These are phyloP conservation scores for Rotaria macrura DNA, from an alignment of 2,888 invertebrate genomes.

Conservation along the genomic window DNA sequence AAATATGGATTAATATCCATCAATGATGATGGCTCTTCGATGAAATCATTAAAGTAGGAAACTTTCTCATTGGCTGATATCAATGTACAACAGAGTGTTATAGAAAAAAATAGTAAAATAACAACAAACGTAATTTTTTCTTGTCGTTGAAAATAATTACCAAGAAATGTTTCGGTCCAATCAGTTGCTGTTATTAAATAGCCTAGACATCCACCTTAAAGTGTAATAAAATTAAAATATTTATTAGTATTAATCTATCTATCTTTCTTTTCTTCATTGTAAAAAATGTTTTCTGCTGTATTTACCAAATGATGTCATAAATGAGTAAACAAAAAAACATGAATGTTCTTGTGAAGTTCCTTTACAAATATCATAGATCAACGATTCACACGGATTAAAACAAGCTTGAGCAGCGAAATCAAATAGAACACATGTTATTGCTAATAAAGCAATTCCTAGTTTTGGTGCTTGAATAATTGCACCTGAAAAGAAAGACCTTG, in stretches of 20 bases:
- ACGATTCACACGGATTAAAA: conserved; percentile 43
- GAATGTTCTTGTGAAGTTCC: conserved; percentile 36
- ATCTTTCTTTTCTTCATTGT: neutral
- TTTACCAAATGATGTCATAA: conserved; percentile 39
- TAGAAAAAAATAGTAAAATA: conserved; percentile 37
- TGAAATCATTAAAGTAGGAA: neutral
- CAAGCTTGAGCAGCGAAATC: conserved; percentile 37
- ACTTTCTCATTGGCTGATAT: conserved; percentile 38
- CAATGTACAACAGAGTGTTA: conserved; percentile 39
- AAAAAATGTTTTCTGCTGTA: neutral
- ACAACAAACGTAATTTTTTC: conserved; percentile 40
- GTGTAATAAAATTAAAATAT: neutral
- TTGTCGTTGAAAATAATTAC: conserved; percentile 36
- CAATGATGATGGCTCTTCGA: neutral
- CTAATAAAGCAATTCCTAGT: conserved; percentile 39
- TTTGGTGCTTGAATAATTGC: conserved; percentile 36
- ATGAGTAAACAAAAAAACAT: conserved; percentile 42
- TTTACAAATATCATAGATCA: conserved; percentile 40
- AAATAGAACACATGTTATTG: conserved; percentile 39
- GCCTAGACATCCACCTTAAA: conserved; percentile 42
- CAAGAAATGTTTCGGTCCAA: conserved; percentile 37
- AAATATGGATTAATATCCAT: neutral
- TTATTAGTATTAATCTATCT: too few relatives aligned
- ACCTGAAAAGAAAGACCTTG: conserved; percentile 35
- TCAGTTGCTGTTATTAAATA: conserved; percentile 41